These are phyloP conservation scores for Clarias platycephalus DNA, from an alignment of 2,797 vertebrate genomes.

Conservation along the genomic window DNA sequence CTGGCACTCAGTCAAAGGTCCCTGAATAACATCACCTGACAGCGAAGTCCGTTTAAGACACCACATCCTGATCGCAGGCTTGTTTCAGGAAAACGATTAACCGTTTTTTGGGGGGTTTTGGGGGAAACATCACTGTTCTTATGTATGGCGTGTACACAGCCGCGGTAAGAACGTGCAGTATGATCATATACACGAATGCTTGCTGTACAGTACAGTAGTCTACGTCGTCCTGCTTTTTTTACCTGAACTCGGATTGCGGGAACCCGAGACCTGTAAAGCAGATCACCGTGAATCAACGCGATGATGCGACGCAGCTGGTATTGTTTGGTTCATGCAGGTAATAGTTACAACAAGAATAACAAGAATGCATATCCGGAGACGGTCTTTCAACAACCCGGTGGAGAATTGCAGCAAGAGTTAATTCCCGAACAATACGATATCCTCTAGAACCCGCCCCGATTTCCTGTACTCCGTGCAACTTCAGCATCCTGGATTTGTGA, in stretches of 20 bases:
- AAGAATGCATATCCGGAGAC: not conserved
- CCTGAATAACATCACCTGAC: constrained; percentile 55
- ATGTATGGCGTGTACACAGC: not conserved
- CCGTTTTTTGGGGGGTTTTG: no score
- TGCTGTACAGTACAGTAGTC: not conserved
- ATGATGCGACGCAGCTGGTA: not conserved
- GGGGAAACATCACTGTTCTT: not conserved
- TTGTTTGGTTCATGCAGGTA: not conserved
- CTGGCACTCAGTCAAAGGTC: constrained; percentile 44
- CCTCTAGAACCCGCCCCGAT: not conserved
- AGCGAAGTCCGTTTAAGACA: constrained; percentile 30
- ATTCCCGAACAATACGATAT: not conserved
- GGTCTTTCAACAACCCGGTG: not conserved
- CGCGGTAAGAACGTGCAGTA: not conserved
- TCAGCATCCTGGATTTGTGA: not conserved
- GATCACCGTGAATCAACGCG: not conserved
- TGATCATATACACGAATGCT: constrained; percentile 3
- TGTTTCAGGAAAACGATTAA: not conserved
- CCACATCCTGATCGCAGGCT: constrained; percentile 16
- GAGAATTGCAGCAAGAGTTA: not conserved
- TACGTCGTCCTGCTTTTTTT: not conserved
- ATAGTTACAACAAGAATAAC: not conserved
- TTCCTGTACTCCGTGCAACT: not conserved
- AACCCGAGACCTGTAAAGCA: not conserved
- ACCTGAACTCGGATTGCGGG: not conserved